Evolutionary conservation across 1,140 invertebrate species (phyloP), one percentile per base, ranked within the genome.

Genomic region (Drosophila lowei): DNA sequence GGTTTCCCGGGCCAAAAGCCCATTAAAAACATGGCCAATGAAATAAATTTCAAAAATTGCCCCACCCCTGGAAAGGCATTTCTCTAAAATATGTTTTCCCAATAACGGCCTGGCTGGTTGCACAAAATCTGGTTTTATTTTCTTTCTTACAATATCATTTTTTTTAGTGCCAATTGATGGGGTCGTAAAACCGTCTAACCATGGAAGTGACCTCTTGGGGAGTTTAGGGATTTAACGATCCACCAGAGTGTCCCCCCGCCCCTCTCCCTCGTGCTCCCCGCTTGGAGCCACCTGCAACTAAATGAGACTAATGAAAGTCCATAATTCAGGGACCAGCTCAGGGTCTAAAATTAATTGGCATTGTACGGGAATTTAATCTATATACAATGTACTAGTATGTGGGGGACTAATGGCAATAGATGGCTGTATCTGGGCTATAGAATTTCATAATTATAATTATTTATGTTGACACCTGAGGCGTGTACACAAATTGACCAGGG

Each of bases 381-480:
- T 50, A 60, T 60, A 47, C 18, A 28, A 28, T 34, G 18, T 43
- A 30, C 18, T 21, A 6, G 23, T 64, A 48, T 34, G 54, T 44
- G n/a, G 38, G 15, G 9, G 30, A n/a, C n/a, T 11, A 38, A 38
- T 38, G 9, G 34, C 30, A 34, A 34, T 34, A 34, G 30, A 34
- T 34, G 41, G 16, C 34, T 34, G 41, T 43, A 49, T 64, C 48
- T 61, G 46, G 46, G 52, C 59, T 73, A 55, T 74, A 71, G 77
- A 86, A 64, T 85, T 86, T 88, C 78, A 88, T 86, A 86, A 86
- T 86, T 86, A 81, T 81, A 78, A 66, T 77, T 78, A 88, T 86
- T 86, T 86, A 86, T 86, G 81, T 81, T 77, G 81, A 86, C 81
- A 86, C 81, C 81, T 86, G 81, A 88, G 81, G 83, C 81, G 70